phyloP scores from a whole-genome alignment of 2,113 vertebrate genomes.

The Anolis sagrei region DNA sequence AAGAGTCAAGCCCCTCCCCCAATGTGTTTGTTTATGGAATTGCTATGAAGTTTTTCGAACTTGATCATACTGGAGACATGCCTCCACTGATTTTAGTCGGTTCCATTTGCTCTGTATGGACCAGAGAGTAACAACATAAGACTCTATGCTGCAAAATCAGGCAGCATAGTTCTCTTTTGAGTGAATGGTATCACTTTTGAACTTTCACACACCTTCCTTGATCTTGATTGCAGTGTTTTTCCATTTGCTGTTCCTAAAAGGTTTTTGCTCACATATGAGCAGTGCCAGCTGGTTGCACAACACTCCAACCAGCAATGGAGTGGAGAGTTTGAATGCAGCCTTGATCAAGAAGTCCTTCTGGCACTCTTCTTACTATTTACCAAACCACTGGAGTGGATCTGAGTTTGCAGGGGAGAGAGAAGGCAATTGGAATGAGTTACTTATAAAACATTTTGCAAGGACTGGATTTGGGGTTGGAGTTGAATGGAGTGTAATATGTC shows the following conservation, averaged over 20 bases:
- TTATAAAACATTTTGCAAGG: fast-evolving
- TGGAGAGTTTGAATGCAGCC: neutral
- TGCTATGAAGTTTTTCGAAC: conserved; percentile 17
- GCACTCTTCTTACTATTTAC: neutral
- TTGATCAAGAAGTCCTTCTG: neutral
- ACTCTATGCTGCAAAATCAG: neutral
- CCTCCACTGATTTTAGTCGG: neutral
- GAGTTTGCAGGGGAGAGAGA: conserved; percentile 5
- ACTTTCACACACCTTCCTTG: fast-evolving
- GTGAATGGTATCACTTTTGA: fast-evolving
- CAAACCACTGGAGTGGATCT: neutral
- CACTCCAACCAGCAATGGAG: neutral
- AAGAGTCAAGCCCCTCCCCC: too few species aligned
- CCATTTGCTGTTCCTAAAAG: conserved; percentile 12
- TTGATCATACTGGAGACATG: neutral
- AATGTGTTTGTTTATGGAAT: neutral
- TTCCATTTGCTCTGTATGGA: neutral
- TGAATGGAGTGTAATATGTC: neutral
- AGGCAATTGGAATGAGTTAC: neutral
- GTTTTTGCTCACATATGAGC: fast-evolving
- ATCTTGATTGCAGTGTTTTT: neutral
- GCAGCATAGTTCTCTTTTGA: neutral
- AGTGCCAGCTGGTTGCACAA: neutral
- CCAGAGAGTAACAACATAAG: fast-evolving
- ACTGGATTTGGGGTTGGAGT: neutral